A percentile compares a stretch with the other conserved stretches of the same genome.
These are phyloP conservation scores for Bembecia ichneumoniformis DNA, from an alignment of 2,888 invertebrate genomes.

Conservation along the genomic window DNA sequence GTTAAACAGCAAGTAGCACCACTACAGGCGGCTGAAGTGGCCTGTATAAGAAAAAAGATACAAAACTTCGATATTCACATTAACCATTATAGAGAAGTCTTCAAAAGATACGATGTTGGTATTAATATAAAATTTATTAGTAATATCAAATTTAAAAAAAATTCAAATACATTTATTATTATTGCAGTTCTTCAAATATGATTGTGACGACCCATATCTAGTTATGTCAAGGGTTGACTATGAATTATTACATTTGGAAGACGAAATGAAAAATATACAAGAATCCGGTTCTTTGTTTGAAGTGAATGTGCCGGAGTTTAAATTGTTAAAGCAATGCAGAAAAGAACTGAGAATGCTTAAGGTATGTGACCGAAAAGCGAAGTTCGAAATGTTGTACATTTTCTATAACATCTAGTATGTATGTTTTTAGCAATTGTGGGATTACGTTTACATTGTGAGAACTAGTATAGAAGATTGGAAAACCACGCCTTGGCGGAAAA, in stretches of 20 bases:
- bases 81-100: slow-evolving; percentile 88
- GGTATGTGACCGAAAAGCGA: slow-evolving; percentile 51
- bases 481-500: slow-evolving; percentile 95
- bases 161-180: background rate
- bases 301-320: slow-evolving; percentile 95
- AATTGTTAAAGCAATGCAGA: slow-evolving; percentile 90
- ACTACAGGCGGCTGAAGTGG: slow-evolving; percentile 93
- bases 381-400: background rate
- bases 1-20: slow-evolving; percentile 97
- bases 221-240: slow-evolving; percentile 82
- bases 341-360: slow-evolving; percentile 91
- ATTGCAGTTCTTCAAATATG: slow-evolving; percentile 78
- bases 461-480: slow-evolving; percentile 97
- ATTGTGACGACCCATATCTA: slow-evolving; percentile 81
- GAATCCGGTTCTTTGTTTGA: slow-evolving; percentile 95
- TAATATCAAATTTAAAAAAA: background rate
- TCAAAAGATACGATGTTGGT: slow-evolving; percentile 77
- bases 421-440: slow-evolving; percentile 88
- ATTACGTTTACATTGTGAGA: slow-evolving; percentile 90
- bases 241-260: slow-evolving; percentile 85
- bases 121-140: background rate
- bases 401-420: background rate
- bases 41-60: slow-evolving; percentile 89
- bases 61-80: slow-evolving; percentile 88
- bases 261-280: slow-evolving; percentile 88